Evolutionary conservation across 2,113 vertebrate genomes (phyloP), one percentile per base, ranked within the genome.

Genomic region (Syngnathus scovelli): DNA sequence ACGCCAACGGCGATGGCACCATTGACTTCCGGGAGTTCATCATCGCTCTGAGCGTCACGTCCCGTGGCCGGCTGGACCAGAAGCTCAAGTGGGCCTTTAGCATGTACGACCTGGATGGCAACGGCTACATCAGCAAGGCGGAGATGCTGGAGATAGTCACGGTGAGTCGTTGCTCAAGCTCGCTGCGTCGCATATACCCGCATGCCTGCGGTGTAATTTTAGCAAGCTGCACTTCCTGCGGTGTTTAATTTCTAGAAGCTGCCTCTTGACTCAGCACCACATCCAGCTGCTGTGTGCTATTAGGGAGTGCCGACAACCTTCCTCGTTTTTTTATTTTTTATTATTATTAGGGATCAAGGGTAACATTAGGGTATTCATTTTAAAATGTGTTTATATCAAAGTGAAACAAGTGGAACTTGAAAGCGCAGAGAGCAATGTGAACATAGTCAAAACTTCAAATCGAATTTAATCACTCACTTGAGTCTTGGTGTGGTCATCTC

Each of bases 11-110:
- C 0, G 97, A 99, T 0, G 96, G 97, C 63, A 99, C 97, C 78
- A 99, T 99, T 69, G 97, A 99, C 85, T 99, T 99, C 90, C 90
- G 97, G 89, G 97, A 99, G 93, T 99, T 99, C 92, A 99, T 99
- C 91, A 98, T 99, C 6, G 97, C 96, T 0, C 90, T 99, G 87
- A 99, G 97, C 0, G 95, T 99, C 13, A 99, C 97, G 0, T 99
- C 97, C 0, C 92, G 97, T 39, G 96, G 97, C 4, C 94, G 94
- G 67, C 92, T 99, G 87, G 97, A 99, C 89, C 97, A 99, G 89
- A 99, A 99, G 91, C 91, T 99, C 69, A 98, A 97, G 83, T 99
- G 97, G 97, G 97, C 97, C 5, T 99, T 99, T 91, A 98, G 97
- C 69, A 99, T 99, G 97, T 99, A 99, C 0, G 97, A 99, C 89